Evolutionary conservation across 35 echinoderm and acorn worm species (phyloP), one percentile per base, ranked within the genome.

Genomic region (Heliocidaris erythrogramma): DNA sequence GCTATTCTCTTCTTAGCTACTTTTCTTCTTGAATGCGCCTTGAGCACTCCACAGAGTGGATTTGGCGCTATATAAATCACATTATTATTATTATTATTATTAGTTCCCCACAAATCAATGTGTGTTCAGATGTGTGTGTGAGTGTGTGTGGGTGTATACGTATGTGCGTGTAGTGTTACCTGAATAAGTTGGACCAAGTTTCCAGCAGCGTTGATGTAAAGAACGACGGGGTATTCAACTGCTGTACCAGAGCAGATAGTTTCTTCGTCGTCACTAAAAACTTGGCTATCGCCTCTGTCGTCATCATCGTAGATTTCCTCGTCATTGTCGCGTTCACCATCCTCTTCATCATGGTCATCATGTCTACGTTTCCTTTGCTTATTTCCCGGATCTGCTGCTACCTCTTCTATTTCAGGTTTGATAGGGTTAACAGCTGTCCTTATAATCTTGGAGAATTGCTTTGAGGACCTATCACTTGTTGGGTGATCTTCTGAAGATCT

Each of bases 181-280:
- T 32, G 87, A 32, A 89, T 32, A 47, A 89, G 17, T 48, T 89
- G 87, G 31, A 89, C 87, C 87, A 89, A 89, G 9, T 32, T 89
- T 42, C 87, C 87, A 47, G 0, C 47, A 14, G 31, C 87, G 7
- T 89, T 89, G 87, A 89, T 32, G 31, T 32, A 89, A 12, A 89
- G 87, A 48, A 89, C 87, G 31, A 89, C 87, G 7, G 87, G 87
- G 32, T 47, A 89, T 32, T 13, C 65, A 27, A 78, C 65, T n/a
- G 21, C 27, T 78, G 21, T 78, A 4, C 18, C 30, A 9, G 47
- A 89, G 11, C 31, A 89, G 5, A 89, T 13, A n/a, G 87, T 17
- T 47, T 24, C 87, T 47, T 31, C 87, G 1, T 89, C 87, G 21
- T 27, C 65, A n/a, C 65, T 78, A 78, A n/a, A 78, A n/a, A 7